Conservation (phyloP, 2,797 vertebrate species). For the Poecilia gillii region DNA sequence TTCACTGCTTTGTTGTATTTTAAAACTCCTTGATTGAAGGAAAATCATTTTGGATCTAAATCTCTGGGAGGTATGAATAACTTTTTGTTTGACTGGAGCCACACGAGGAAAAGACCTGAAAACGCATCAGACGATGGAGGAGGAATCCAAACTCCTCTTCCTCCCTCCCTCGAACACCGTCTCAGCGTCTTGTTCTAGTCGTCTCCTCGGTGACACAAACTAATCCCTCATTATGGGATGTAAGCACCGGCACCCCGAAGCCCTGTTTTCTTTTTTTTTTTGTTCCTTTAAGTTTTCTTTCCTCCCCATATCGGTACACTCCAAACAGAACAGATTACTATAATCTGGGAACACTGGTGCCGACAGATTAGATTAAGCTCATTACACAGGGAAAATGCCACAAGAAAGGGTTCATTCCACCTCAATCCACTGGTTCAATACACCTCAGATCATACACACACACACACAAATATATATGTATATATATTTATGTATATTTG, state of each 20-base stretch:
- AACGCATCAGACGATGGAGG: slow-evolving; percentile 27
- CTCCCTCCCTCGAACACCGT: slow-evolving; percentile 55
- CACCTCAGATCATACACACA: slow-evolving; percentile 24
- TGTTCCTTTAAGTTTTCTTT: slow-evolving; percentile 46
- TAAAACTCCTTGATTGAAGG: background rate
- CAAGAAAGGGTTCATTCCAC: slow-evolving; percentile 64
- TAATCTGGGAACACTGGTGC: slow-evolving; percentile 79
- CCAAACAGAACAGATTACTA: slow-evolving; percentile 77
- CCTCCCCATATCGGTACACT: slow-evolving; percentile 74
- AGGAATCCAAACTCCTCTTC: slow-evolving; percentile 45
- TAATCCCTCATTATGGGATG: slow-evolving; percentile 80
- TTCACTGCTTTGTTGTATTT: background rate
- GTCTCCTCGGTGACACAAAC: slow-evolving; percentile 77
- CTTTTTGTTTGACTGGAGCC: background rate
- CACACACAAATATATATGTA: background rate
- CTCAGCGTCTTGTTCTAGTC: slow-evolving; percentile 62
- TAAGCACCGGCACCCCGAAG: slow-evolving; percentile 58
- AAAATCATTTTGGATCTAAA: background rate
- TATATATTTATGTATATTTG: slow-evolving; percentile 31
- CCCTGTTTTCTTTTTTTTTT: slow-evolving; percentile 39
- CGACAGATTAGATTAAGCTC: slow-evolving; percentile 80
- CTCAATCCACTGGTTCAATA: slow-evolving; percentile 50
- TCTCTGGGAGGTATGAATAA: background rate
- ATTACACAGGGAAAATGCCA: slow-evolving; percentile 68
- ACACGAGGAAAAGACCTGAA: background rate